These are phyloP conservation scores for Sterna hirundo DNA, from an alignment of 2,113 vertebrate genomes.

Conservation along the genomic window DNA sequence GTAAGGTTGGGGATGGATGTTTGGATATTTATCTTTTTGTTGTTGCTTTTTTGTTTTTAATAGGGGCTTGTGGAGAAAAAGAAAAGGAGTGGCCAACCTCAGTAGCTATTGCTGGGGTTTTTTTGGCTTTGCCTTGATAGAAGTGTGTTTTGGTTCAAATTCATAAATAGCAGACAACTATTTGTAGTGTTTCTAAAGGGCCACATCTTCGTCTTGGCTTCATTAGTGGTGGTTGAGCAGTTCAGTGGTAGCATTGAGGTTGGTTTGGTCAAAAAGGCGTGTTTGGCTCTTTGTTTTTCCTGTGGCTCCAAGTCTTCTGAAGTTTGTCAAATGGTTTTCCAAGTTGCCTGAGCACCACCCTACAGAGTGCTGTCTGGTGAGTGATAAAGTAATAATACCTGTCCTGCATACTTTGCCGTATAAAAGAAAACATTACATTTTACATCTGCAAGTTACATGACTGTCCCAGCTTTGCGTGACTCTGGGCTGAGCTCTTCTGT, in stretches of 20 bases:
- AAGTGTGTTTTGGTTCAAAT: neutral
- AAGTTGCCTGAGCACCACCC: rapidly evolving
- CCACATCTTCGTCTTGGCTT: neutral
- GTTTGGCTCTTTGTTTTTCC: neutral
- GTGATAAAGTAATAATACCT: neutral
- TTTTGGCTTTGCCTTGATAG: neutral
- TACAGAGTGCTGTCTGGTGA: neutral
- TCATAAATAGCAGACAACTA: neutral
- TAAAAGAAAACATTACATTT: neutral
- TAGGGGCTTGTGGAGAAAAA: neutral
- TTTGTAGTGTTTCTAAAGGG: neutral
- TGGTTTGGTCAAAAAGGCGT: neutral
- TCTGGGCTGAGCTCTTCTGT: neutral
- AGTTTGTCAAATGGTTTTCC: neutral
- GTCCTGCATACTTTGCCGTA: neutral
- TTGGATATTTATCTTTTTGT: neutral
- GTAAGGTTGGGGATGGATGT: neutral
- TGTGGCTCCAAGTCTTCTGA: neutral
- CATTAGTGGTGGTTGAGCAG: neutral
- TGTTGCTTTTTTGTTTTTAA: neutral
- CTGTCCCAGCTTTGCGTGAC: neutral
- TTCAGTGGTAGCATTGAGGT: neutral
- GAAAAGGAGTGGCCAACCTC: neutral
- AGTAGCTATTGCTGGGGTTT: neutral
- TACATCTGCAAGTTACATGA: neutral